phyloP scores from a whole-genome alignment of 2,113 vertebrate species.

The Elanus axillaris region DNA sequence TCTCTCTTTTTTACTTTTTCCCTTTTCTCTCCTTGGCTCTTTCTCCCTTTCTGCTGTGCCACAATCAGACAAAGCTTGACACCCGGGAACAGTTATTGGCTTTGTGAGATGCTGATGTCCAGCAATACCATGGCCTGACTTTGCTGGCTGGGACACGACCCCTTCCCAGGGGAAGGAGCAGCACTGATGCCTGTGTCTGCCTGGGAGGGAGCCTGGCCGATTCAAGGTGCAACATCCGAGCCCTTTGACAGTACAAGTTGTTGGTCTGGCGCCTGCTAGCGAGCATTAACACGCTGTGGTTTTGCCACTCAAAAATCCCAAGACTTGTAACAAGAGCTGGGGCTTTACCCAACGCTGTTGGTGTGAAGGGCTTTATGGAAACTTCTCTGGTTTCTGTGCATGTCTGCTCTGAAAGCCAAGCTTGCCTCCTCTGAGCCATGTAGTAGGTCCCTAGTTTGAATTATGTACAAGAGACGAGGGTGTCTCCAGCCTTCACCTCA shows the following conservation, averaged over 20 bases:
- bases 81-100: not conserved
- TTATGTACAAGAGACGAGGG: not conserved
- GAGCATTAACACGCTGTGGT: not conserved
- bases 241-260: not conserved
- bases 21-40: not conserved
- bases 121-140: not conserved
- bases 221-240: not conserved
- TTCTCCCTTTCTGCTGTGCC: not conserved
- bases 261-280: not conserved
- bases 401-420: not conserved
- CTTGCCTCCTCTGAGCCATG: not conserved
- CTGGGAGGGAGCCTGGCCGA: not conserved
- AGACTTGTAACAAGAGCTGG: not conserved
- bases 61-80: not conserved
- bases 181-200: not conserved
- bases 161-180: not conserved
- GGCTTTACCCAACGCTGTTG: not conserved
- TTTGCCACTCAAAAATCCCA: not conserved
- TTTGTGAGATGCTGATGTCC: not conserved
- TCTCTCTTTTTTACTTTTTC: not conserved
- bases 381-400: not conserved
- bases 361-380: not conserved
- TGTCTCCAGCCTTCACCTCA: not conserved
- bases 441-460: not conserved
- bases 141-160: not conserved